Base-by-base conservation (phyloP, 2,797 vertebrate species). In the Nannoperca obscura region DNA sequence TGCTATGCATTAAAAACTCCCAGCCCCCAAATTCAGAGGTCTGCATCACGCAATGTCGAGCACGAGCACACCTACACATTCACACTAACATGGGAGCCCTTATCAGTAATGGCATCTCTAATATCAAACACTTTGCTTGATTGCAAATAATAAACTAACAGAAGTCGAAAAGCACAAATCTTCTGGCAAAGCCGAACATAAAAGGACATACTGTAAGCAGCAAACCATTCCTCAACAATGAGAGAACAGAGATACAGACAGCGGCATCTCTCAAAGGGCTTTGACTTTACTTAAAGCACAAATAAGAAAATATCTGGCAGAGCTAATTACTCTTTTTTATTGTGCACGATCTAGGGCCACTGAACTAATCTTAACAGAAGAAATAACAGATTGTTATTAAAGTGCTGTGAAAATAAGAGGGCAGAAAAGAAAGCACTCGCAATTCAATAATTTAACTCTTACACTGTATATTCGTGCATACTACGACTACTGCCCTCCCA, bases 361-460 rank as follows among this genome's bases (percentile, higher is more conserved):
- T 46, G 1, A 30, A 57, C 14, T n/a, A 19, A 1, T 59, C 5
- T 32, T 38, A 40, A 71, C 4, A 19, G 20, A 30, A 30, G 17
- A 36, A 50, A 74, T 61, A 5, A 34, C 24, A 76, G 4, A 44
- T 38, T 46, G 3, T 49, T 57, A 61, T 7, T 24, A 50, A 63
- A 78, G 24, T 22, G 49, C 0, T 3, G 13, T 34, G 27, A 80
- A 20, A 74, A 74, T 52, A 34, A 40, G 42, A 55, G 38, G 34
- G 57, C 42, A 58, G 27, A 44, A 46, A 58, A 68, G 6, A 27
- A 5, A 13, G 2, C 60, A 40, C 55, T 40, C 50, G 59, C 12
- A 59, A 10, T 44, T 79, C 14, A 78, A 77, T 81, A 58, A 71
- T 81, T 71, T 59, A 81, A 57, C 50, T 64, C n/a, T 8, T 14